These are phyloP conservation scores for Gobio occitaniae DNA, from an alignment of 2,797 vertebrate species.

Conservation along the genomic window DNA sequence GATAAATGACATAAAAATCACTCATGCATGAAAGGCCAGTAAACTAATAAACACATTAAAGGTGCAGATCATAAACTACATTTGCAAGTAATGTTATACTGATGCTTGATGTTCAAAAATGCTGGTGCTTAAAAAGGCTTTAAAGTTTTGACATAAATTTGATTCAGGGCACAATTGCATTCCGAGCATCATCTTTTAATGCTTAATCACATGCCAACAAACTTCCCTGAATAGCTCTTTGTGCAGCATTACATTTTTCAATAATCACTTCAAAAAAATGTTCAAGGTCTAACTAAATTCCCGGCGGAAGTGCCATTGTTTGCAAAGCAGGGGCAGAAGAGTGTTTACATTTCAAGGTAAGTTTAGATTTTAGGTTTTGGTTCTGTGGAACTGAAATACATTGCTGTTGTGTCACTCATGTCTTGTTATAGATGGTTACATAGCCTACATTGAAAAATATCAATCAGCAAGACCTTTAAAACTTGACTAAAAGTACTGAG, in stretches of 20 bases:
- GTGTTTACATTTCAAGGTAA: not conserved
- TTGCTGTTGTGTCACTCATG: not conserved
- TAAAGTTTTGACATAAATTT: not conserved
- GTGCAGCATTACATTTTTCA: not conserved
- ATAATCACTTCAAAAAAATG: not conserved
- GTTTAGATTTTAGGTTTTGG: not conserved
- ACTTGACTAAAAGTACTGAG: not conserved
- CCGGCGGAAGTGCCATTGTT: not conserved
- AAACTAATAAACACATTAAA: not conserved
- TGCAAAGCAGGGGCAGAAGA: not conserved
- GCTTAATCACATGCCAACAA: not conserved
- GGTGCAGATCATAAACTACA: not conserved
- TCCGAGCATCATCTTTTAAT: not conserved
- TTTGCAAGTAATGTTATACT: not conserved
- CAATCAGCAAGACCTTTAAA: not conserved
- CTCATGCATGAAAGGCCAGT: not conserved
- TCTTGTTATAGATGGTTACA: not conserved
- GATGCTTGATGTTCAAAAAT: not conserved
- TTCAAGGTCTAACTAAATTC: constrained; percentile 17
- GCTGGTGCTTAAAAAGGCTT: not conserved
- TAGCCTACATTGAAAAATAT: not conserved
- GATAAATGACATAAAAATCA: not conserved
- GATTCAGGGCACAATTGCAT: not conserved
- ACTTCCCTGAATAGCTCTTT: not conserved
- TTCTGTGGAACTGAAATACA: not conserved